Percentiles rank a stretch among this genome's conserved stretches.
Evolutionary conservation across 1,140 invertebrate genomes (phyloP).

Genomic region (Varroa destructor): DNA sequence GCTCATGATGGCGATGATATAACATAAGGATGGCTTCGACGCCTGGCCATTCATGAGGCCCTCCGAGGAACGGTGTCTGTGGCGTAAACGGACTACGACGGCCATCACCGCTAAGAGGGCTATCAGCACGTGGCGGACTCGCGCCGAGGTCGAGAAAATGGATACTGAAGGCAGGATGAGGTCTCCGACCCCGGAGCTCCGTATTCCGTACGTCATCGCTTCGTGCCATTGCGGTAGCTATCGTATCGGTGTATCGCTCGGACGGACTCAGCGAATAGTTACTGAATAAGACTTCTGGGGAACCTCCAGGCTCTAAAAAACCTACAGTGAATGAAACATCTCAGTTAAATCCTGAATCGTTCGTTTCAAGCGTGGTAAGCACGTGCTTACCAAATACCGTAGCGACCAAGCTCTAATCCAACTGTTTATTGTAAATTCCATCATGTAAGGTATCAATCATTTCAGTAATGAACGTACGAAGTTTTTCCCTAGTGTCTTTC

Average conservation of each 20-base stretch:
- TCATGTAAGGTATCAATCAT: not conserved
- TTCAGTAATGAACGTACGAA: not conserved
- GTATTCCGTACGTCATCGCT: not conserved
- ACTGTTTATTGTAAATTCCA: not conserved
- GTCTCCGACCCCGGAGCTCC: not conserved
- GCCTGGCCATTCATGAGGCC: conserved; percentile 13
- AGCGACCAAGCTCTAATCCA: too few relatives aligned
- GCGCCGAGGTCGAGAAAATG: not conserved
- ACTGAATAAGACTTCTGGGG: conserved; percentile 16
- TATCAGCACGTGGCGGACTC: not conserved
- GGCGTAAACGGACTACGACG: not conserved
- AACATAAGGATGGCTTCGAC: not conserved
- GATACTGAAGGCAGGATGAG: conserved; percentile 15
- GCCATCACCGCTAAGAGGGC: too few relatives aligned
- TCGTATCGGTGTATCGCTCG: not conserved
- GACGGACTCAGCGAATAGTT: conserved; percentile 13
- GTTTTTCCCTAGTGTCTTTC: conserved; percentile 28
- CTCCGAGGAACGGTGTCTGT: conserved; percentile 4
- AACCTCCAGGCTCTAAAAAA: not conserved
- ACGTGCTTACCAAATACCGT: too few relatives aligned
- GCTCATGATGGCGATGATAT: conserved; percentile 13
- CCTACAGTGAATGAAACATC: not conserved
- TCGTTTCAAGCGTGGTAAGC: too few relatives aligned
- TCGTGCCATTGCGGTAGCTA: not conserved
- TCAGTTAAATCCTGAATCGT: not conserved